phyloP scores from a whole-genome alignment of 2,113 vertebrate genomes.

The Stigmatopora argus region DNA sequence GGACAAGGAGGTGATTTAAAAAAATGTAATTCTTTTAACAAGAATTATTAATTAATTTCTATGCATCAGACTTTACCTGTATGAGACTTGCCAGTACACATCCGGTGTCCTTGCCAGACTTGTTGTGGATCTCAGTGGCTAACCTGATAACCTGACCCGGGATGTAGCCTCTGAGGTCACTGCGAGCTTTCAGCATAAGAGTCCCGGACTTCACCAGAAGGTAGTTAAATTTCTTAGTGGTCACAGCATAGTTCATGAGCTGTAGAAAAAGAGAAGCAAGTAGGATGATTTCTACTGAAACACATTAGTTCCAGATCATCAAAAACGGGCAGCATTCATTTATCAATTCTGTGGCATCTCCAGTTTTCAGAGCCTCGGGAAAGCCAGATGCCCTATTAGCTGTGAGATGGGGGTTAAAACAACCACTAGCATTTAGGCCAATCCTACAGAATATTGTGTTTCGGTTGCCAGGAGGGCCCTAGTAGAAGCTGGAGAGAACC shows the following conservation, averaged over 20 bases:
- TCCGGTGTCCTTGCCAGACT: constrained; percentile 88
- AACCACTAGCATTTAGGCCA: no score
- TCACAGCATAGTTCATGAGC: constrained; percentile 78
- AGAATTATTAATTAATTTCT: no score
- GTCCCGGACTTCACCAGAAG: constrained; percentile 91
- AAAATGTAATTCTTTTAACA: no score
- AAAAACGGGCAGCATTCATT: background rate
- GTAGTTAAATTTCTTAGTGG: constrained; percentile 93
- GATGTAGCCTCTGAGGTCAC: constrained; percentile 85
- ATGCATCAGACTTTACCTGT: constrained; percentile 72
- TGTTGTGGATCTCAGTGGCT: constrained; percentile 86
- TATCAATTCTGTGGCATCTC: background rate
- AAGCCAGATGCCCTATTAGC: background rate
- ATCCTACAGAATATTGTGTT: no score
- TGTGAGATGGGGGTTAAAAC: no score
- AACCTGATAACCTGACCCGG: constrained; percentile 88
- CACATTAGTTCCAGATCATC: background rate
- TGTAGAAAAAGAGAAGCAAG: constrained; percentile 39
- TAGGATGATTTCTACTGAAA: background rate
- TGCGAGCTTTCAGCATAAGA: constrained; percentile 77
- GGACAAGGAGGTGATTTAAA: no score
- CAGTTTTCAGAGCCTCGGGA: background rate
- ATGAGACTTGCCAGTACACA: constrained; percentile 87
- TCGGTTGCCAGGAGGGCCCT: no score
- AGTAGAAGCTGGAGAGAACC: background rate